Evolutionary conservation across 2,113 vertebrate species (phyloP), one percentile per base, ranked within the genome.

Genomic region (Myxocyprinus asiaticus): DNA sequence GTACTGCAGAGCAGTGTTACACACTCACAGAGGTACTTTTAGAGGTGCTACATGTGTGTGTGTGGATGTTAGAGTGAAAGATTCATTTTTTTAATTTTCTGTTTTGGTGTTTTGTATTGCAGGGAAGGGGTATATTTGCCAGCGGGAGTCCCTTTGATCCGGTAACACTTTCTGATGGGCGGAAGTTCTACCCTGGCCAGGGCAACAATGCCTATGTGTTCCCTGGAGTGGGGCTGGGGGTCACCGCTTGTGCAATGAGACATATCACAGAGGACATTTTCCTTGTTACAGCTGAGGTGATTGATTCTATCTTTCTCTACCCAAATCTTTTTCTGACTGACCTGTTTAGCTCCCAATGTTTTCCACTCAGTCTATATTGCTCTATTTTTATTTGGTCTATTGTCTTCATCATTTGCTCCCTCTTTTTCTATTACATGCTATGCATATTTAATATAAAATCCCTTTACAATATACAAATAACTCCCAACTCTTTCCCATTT

Each of bases 191-290:
- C 87, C 97, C 98, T 2, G 98, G 98, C 44, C 98, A 99, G 90
- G 97, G 97, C 50, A 99, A 99, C 91, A 99, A 99, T 67, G 92
- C 97, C 75, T 99, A 99, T 9, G 96, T 99, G 88, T 99, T 99
- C 82, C 98, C 97, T 4, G 96, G 96, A 70, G 94, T 98, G 69
- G 96, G 94, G 33, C 93, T 99, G 53, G 96, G 96, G 0, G 92
- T 96, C 73, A 93, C 92, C 14, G 91, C 95, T 0, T 96, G 96
- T 79, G 92, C 92, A 69, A 5, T 98, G 82, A 93, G 88, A 76
- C 92, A 95, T 55, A 96, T 99, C 64, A 70, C 76, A 0, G 96
- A 98, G 14, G 88, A 94, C 0, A 81, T 96, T 83, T 99, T 99
- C 85, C 96, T 99, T 75, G 92, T 88, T 6, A 95, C 96, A 71